Percentiles rank a stretch among this genome's conserved stretches.
phyloP scores from a whole-genome alignment of 1,140 invertebrate species.

The Camponotus floridanus region DNA sequence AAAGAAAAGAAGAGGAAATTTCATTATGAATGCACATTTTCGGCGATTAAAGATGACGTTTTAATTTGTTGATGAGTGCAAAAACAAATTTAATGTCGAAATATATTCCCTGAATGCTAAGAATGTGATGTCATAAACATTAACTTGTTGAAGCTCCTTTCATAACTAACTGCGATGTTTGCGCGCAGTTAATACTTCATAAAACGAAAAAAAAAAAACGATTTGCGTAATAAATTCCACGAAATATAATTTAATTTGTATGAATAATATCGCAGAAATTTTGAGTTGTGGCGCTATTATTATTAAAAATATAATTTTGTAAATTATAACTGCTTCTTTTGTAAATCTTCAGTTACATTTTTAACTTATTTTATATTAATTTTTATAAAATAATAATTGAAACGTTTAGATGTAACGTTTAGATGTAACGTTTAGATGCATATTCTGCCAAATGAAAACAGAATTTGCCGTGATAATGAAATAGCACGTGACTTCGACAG shows the following conservation, averaged over 20 bases:
- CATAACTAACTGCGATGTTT: conserved; percentile 17
- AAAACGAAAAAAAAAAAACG: not conserved
- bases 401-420: not conserved
- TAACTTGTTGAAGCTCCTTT: conserved; percentile 31
- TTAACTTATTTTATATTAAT: not conserved
- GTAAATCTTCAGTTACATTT: not conserved
- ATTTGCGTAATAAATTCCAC: conserved; percentile 2
- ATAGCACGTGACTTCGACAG: not conserved
- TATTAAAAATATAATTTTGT: not conserved
- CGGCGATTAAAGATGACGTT: conserved; percentile 6
- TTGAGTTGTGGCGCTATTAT: not conserved
- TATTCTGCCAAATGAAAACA: not conserved
- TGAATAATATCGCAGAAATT: not conserved
- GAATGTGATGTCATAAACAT: conserved; percentile 52
- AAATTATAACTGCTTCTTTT: not conserved
- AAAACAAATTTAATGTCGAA: conserved; percentile 56
- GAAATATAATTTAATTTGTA: too few species aligned
- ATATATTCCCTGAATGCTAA: conserved; percentile 14
- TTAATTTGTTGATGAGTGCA: conserved; percentile 33
- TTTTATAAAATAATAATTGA: not conserved
- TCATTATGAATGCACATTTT: not conserved
- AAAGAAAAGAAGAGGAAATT: too few species aligned
- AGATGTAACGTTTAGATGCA: not conserved
- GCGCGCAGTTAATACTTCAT: not conserved
- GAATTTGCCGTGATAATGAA: not conserved